Evolutionary conservation across 2,113 vertebrate genomes (phyloP), one percentile per base, ranked within the genome.

Genomic region (Sapajus apella): DNA sequence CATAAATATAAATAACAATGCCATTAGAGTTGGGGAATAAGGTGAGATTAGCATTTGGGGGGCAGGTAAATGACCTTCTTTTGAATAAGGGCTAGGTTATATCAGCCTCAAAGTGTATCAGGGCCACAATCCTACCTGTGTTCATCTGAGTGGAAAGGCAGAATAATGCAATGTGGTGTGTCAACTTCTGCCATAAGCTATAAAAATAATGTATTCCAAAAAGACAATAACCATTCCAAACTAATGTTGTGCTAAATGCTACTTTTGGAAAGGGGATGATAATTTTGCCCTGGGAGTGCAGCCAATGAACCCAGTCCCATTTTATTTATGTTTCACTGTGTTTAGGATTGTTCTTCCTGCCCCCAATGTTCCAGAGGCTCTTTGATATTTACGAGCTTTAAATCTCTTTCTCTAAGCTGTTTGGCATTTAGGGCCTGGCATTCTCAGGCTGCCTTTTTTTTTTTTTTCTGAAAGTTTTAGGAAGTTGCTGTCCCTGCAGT

Each of bases 321-420:
- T 96, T 97, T 96, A 97, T 97, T 96, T 97, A 92, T 92, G 85
- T 97, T 90, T 97, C 27, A 25, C 88, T 94, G 35, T 97, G 55
- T 96, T 96, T 97, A 94, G 92, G 92, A 94, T 92, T 96, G 90
- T 91, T 97, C 88, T 30, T 97, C 90, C 72, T 96, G 81, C 25
- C 79, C 61, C 61, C 58, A 61, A 10, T 95, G 88, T 93, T 96
- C 82, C n/a, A 93, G 56, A 89, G n/a, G 37, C 55, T 90, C 50
- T 97, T 86, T 79, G 95, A 96, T 97, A 97, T 98, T 98, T 95
- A 90, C 5, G 23, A 96, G 90, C 82, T 86, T 94, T 97, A 96
- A 91, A 89, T 97, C 90, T 97, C 61, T 95, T 97, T 97, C 77
- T 82, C 68, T 66, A 96, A 96, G 87, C 95, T 95, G 87, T 96